Conservation (phyloP, 2,888 invertebrate genomes). For the Nomada ferruginata region DNA sequence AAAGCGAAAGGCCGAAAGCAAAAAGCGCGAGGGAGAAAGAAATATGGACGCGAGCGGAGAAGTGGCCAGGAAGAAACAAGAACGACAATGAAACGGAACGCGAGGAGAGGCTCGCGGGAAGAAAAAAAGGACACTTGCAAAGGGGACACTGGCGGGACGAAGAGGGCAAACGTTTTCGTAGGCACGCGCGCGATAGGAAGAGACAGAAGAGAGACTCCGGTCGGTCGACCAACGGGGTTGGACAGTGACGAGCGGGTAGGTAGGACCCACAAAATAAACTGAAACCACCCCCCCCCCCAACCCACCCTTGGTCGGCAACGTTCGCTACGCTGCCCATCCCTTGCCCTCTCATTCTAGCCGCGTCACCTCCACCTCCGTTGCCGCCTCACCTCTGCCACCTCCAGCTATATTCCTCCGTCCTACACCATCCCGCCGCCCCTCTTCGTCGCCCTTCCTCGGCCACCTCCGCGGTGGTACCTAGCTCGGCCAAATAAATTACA, state of each 20-base stretch:
- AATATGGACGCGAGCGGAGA: constrained; percentile 1
- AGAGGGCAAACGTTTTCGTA: constrained; percentile 52
- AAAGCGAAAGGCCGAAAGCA: not conserved
- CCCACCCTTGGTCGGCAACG: constrained; percentile 69
- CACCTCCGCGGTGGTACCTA: constrained; percentile 68
- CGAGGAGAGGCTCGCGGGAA: constrained; percentile 29
- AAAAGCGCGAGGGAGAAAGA: not conserved
- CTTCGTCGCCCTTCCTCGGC: constrained; percentile 59
- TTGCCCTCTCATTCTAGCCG: constrained; percentile 67
- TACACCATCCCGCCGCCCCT: constrained; percentile 34
- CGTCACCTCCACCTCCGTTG: constrained; percentile 69
- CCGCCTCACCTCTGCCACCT: constrained; percentile 68
- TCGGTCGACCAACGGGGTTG: constrained; percentile 71
- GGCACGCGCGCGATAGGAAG: constrained; percentile 39
- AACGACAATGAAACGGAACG: constrained; percentile 28
- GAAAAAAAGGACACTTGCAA: constrained; percentile 38
- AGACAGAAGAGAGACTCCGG: constrained; percentile 57
- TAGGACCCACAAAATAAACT: constrained; percentile 82
- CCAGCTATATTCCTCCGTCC: constrained; percentile 66
- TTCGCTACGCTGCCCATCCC: constrained; percentile 59
- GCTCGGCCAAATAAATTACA: constrained; percentile 82
- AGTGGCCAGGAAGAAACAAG: constrained; percentile 29
- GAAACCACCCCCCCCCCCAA: constrained; percentile 72
- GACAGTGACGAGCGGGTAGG: constrained; percentile 81
- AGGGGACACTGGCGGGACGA: constrained; percentile 48